A percentile compares a stretch with the other conserved stretches of the same genome.
Evolutionary conservation across 1,140 invertebrate genomes (phyloP).

Genomic region (Coenobita brevimanus): DNA sequence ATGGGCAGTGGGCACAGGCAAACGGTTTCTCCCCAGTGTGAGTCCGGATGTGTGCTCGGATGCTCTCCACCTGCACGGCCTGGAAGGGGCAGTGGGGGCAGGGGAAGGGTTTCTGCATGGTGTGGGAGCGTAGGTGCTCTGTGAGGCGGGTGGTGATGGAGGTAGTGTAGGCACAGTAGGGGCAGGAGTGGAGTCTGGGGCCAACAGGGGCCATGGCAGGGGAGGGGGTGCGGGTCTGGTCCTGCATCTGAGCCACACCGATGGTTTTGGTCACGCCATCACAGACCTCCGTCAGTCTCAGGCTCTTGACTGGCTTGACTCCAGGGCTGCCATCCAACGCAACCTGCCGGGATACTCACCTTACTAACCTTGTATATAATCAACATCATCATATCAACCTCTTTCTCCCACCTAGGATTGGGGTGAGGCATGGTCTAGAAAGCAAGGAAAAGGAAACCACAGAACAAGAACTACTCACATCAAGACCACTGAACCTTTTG

Average conservation of each 20-base stretch:
- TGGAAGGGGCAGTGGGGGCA: conserved; percentile 84
- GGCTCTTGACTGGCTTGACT: conserved; percentile 5
- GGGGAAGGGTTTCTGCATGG: conserved; percentile 92
- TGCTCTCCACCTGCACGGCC: conserved; percentile 74
- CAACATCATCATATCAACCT: too few relatives aligned
- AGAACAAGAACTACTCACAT: too few relatives aligned
- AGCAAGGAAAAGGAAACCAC: too few relatives aligned
- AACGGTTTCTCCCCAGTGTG: conserved; percentile 98
- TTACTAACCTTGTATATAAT: background rate
- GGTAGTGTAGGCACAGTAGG: conserved; percentile 18
- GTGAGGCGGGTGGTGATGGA: background rate
- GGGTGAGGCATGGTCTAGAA: too few relatives aligned
- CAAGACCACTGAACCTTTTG: too few relatives aligned
- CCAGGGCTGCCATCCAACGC: background rate
- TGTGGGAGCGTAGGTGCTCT: conserved; percentile 24
- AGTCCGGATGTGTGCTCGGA: conserved; percentile 97
- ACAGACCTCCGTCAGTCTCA: background rate
- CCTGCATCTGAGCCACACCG: background rate
- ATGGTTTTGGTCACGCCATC: background rate
- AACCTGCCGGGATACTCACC: background rate
- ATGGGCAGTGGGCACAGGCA: conserved; percentile 90
- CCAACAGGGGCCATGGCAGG: background rate
- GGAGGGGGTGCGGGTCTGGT: background rate
- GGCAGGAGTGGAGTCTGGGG: conserved; percentile 14
- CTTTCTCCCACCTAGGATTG: too few relatives aligned